Base-by-base conservation (phyloP, 1,140 invertebrate species). In the Brachionus manjavacas region DNA sequence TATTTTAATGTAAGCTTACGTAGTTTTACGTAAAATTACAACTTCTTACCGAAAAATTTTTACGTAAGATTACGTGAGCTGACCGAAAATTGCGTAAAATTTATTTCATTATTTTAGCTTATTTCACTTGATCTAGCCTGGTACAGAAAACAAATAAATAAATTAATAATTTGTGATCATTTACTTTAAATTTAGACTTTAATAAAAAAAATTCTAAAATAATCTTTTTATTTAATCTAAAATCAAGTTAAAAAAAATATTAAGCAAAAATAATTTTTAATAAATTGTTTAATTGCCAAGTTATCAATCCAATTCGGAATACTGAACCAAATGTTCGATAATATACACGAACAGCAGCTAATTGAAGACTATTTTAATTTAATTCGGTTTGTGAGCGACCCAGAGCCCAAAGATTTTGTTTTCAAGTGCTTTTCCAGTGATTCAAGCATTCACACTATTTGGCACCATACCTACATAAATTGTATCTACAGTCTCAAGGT, bases 381-480 rank as follows among this genome's bases (percentile, higher is more conserved):
- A 16, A 60, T 80, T 1, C 46, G 76, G n/a, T 52, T 52, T 6
- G 20, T 80, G 11, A 25, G 23, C 12, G 76, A 80, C 7, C 25
- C 43, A 31, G n/a, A 60, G 14, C 79, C 55, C 25, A 25, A 16
- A 39, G 52, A 81, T 12, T 81, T 81, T 81, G 79, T 81, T 25
- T 43, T 60, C 31, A 81, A 60, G 25, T 81, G 79, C 66, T 68
- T 81, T 39, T 8, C 49, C 6, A 3, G 52, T 46, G 52, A 60
- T 23, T 76, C 72, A 4, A 76, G 23, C 39, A 81, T 81, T 20
- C 23, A 81, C 9, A 43, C 79, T 2, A 64, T 81, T 43, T 81
- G 79, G 79, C 12, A 43, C 52, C 79, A 81, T 64, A 52, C 79
- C 25, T 81, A 25, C 31, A 81, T 81, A 64, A 81, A 81, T 35